Percentiles rank a stretch among this genome's conserved stretches.
Evolutionary conservation across 2,888 invertebrate genomes (phyloP).

Genomic region (Philonicus albiceps): DNA sequence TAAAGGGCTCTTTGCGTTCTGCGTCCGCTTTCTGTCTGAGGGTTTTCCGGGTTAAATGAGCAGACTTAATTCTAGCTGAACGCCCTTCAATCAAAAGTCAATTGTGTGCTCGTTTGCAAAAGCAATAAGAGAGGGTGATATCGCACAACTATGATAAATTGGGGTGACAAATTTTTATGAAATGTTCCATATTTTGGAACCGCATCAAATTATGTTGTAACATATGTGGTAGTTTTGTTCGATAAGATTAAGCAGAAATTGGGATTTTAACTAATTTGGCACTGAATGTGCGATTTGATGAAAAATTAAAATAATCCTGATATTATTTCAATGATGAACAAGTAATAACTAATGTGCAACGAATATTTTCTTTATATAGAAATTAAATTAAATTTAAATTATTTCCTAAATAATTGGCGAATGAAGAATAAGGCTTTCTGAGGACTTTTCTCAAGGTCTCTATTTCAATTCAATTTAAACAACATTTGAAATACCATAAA

Average conservation of each 20-base stretch:
- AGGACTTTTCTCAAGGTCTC: too few relatives aligned
- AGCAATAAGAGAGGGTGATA: not conserved
- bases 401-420: too few relatives aligned
- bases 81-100: constrained; percentile 30
- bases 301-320: too few relatives aligned
- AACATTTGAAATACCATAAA: too few relatives aligned
- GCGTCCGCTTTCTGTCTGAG: not conserved
- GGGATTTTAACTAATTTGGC: not conserved
- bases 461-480: too few relatives aligned
- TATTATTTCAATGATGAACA: too few relatives aligned
- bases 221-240: not conserved
- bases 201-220: not conserved
- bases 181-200: not conserved
- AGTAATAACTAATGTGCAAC: too few relatives aligned
- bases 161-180: constrained; percentile 18
- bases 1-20: not conserved
- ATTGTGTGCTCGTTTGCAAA: not conserved
- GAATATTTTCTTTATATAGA: too few relatives aligned
- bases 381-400: too few relatives aligned
- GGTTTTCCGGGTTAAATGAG: constrained; percentile 19
- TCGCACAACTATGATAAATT: not conserved
- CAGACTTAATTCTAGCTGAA: not conserved
- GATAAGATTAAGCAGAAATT: not conserved
- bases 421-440: too few relatives aligned
- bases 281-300: too few relatives aligned